Conservation (phyloP, 2,797 vertebrate species). For the Helarctos malayanus region DNA sequence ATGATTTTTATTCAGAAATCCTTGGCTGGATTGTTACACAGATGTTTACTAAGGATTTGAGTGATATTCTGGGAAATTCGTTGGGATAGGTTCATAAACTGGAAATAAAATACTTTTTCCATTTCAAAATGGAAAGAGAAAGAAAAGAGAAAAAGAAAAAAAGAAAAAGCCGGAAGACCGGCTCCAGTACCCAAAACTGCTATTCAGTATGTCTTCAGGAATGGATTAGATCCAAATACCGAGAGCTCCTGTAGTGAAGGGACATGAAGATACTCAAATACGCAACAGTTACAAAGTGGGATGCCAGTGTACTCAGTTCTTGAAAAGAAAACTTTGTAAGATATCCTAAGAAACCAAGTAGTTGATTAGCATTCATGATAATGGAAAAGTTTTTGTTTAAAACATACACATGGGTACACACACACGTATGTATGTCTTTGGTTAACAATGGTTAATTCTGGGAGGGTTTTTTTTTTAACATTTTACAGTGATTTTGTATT, state of each 20-base stretch:
- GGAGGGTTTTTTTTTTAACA: not conserved
- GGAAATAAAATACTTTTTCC: not conserved
- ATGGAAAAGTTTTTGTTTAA: not conserved
- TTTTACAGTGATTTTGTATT: conserved; percentile 13
- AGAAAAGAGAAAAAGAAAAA: too few relatives aligned
- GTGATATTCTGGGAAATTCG: not conserved
- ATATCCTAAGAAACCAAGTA: not conserved
- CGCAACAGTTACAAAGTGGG: not conserved
- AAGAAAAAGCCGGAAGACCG: not conserved
- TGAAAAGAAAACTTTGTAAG: not conserved
- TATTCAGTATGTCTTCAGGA: not conserved
- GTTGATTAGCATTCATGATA: not conserved
- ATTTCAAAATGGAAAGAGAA: not conserved
- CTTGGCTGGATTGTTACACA: not conserved
- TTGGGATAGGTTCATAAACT: not conserved
- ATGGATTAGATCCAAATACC: not conserved
- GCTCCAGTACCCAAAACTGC: not conserved
- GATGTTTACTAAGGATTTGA: not conserved
- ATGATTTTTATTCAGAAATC: not conserved
- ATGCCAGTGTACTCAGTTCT: not conserved
- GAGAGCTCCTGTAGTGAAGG: not conserved
- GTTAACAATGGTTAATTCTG: not conserved
- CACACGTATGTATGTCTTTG: not conserved
- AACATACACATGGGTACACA: not conserved
- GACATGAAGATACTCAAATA: not conserved